Conservation (phyloP, 2,113 vertebrate species). For the Microcebus lehilahytsara region DNA sequence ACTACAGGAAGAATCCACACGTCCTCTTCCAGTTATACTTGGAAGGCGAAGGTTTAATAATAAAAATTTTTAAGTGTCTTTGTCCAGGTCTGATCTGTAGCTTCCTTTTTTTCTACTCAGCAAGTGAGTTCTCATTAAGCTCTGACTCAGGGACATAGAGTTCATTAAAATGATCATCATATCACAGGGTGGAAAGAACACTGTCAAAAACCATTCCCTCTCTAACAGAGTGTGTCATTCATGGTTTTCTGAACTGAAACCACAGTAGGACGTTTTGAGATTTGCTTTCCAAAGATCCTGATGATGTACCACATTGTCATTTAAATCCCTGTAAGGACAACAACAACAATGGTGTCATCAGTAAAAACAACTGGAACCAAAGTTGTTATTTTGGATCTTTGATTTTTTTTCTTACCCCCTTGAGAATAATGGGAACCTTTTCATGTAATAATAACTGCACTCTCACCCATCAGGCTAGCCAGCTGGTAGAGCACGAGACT, state of each 20-base stretch:
- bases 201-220: neutral
- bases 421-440: neutral
- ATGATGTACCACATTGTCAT: neutral
- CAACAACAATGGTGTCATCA: neutral
- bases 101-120: neutral
- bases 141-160: conserved; percentile 14
- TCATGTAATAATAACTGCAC: neutral
- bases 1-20: neutral
- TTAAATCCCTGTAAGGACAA: neutral
- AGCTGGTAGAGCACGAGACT: too few species aligned
- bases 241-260: neutral
- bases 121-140: neutral
- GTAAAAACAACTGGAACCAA: neutral
- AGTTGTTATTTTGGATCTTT: neutral
- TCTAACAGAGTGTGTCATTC: neutral
- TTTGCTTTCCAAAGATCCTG: neutral
- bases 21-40: neutral
- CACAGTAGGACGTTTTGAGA: neutral
- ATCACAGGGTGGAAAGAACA: neutral
- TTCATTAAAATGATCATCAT: neutral
- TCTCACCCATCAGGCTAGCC: too few species aligned
- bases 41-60: neutral
- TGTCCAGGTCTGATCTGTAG: neutral
- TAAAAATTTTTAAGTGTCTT: neutral
- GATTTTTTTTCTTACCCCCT: neutral